Evolutionary conservation across 2,797 vertebrate species (phyloP).

Genomic region (Danio tinwini): DNA sequence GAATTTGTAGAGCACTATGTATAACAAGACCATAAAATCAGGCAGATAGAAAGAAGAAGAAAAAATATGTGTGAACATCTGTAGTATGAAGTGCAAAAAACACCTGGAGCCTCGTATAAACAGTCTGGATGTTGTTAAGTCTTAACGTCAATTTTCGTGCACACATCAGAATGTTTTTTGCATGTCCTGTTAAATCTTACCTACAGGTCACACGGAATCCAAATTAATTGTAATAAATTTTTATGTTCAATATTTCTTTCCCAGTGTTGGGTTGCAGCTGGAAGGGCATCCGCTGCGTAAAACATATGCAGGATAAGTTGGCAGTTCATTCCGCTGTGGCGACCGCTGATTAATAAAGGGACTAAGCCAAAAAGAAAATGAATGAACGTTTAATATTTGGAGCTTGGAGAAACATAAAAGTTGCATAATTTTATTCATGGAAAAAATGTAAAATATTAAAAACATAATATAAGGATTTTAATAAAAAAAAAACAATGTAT

Average conservation of each 20-base stretch:
- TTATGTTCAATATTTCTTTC: not conserved
- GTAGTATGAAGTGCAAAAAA: not conserved
- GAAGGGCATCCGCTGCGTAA: too few relatives aligned
- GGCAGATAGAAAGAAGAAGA: slow-evolving; percentile 20
- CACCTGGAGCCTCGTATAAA: not conserved
- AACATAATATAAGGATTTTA: not conserved
- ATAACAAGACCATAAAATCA: slow-evolving; percentile 49
- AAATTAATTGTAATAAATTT: not conserved
- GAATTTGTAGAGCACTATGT: not conserved
- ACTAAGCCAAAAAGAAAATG: too few relatives aligned
- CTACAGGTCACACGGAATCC: not conserved
- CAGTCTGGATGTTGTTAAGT: not conserved
- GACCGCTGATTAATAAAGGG: too few relatives aligned
- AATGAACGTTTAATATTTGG: not conserved
- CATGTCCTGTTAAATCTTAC: not conserved
- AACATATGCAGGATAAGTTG: too few relatives aligned
- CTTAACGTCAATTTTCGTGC: not conserved
- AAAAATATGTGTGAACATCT: not conserved
- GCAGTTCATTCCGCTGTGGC: too few relatives aligned
- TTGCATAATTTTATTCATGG: not conserved
- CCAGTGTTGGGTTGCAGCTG: too few relatives aligned
- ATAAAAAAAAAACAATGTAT: too few relatives aligned
- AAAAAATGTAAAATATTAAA: not conserved
- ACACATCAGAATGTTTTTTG: not conserved
- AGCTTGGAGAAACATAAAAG: not conserved